Percentiles rank a stretch among this genome's conserved stretches.
Evolutionary conservation across 2,113 vertebrate species (phyloP).

Genomic region (Paradoxurus hermaphroditus): DNA sequence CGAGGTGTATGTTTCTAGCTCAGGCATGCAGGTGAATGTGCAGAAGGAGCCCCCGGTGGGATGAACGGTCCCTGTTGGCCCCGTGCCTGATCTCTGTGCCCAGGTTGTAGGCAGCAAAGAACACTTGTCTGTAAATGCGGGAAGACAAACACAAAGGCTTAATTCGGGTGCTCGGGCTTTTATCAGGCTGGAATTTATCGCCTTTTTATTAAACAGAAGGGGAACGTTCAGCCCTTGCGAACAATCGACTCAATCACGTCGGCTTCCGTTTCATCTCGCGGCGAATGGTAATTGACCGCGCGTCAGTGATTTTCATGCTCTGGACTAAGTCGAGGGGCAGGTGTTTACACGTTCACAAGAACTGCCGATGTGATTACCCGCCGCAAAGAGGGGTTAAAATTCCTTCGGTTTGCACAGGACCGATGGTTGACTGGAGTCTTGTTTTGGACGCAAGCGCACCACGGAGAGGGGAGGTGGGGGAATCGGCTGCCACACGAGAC

Average conservation of each 20-base stretch:
- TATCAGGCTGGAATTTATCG: neutral
- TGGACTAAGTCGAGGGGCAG: neutral
- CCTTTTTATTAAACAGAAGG: conserved; percentile 19
- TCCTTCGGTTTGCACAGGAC: neutral
- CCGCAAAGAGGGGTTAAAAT: neutral
- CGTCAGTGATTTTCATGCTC: neutral
- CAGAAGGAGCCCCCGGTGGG: neutral
- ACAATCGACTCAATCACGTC: neutral
- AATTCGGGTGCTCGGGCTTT: neutral
- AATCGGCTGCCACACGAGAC: neutral
- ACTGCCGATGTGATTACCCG: neutral
- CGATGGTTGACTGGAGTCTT: neutral
- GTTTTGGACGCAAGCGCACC: neutral
- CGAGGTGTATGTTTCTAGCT: neutral
- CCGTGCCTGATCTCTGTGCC: neutral
- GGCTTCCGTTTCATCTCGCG: neutral
- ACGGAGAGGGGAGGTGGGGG: no score
- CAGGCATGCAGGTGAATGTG: neutral
- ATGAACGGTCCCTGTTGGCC: neutral
- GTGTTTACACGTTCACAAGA: neutral
- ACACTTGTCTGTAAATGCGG: neutral
- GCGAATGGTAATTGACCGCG: conserved; percentile 13
- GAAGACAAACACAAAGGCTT: neutral
- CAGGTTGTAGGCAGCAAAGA: neutral
- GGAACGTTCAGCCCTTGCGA: neutral